Conservation (phyloP, 1,140 invertebrate species). For the Drosophila nannoptera region DNA sequence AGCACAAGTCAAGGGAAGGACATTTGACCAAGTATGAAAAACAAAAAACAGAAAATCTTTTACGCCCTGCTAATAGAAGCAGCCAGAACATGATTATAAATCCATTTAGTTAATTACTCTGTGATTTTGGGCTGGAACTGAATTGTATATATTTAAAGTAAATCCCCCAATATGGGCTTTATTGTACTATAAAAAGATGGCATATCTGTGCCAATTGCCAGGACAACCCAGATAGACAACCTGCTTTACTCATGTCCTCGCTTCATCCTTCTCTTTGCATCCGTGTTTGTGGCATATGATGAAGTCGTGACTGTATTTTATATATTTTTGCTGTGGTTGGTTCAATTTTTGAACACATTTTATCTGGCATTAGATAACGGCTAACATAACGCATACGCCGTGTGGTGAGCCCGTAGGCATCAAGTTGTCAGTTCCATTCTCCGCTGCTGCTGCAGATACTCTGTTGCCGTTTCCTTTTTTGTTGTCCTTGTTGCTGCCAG, state of each 20-base stretch:
- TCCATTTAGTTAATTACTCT: too few species aligned
- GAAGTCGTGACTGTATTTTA: neutral
- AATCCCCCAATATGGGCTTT: neutral
- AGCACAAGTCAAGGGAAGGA: too few species aligned
- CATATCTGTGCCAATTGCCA: neutral
- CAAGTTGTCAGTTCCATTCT: constrained; percentile 30
- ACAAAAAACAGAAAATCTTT: too few species aligned
- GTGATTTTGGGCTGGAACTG: too few species aligned
- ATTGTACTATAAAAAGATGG: neutral
- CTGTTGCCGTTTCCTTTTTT: neutral
- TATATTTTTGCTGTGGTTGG: neutral
- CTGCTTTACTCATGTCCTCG: neutral
- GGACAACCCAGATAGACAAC: neutral
- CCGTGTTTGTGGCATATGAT: neutral
- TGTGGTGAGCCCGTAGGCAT: constrained; percentile 13
- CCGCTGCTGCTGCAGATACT: constrained; percentile 3
- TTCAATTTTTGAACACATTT: constrained; percentile 5
- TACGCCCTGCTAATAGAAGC: too few species aligned
- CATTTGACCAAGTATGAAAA: too few species aligned
- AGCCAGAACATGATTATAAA: too few species aligned
- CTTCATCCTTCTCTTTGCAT: too few species aligned
- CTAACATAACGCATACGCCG: constrained; percentile 33
- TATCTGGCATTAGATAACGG: constrained; percentile 8
- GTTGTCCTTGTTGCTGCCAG: neutral
- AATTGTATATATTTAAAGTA: too few species aligned